phyloP scores from a whole-genome alignment of 2,113 vertebrate genomes.

The Toxostoma redivivum region DNA sequence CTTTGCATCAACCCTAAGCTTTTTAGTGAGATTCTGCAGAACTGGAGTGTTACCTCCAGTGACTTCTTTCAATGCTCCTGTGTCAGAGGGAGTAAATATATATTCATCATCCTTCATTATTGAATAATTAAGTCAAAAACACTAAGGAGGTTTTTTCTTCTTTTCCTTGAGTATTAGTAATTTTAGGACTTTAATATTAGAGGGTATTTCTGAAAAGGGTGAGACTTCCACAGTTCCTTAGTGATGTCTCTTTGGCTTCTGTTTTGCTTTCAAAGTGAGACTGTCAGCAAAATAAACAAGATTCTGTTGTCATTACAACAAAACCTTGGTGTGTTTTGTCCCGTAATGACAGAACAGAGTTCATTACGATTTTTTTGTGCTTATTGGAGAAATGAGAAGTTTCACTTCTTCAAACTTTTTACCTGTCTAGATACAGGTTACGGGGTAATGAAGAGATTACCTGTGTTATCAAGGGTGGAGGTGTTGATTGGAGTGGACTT shows the following conservation, averaged over 20 bases:
- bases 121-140: not conserved
- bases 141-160: not conserved
- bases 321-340: not conserved
- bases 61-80: not conserved
- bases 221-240: not conserved
- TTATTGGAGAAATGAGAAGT: not conserved
- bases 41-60: not conserved
- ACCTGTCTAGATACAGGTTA: slow-evolving; percentile 31
- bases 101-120: not conserved
- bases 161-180: not conserved
- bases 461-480: not conserved
- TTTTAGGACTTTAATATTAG: not conserved
- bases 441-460: not conserved
- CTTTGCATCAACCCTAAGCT: not conserved
- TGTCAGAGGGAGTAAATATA: not conserved
- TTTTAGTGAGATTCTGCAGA: not conserved
- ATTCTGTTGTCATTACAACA: not conserved
- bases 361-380: not conserved
- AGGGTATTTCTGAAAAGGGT: not conserved
- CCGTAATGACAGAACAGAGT: not conserved
- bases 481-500: not conserved
- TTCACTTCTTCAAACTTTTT: not conserved
- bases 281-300: not conserved
- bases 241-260: not conserved
- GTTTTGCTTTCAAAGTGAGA: not conserved